Percentiles rank a stretch among this genome's conserved stretches.
phyloP scores from a whole-genome alignment of 2,113 vertebrate genomes.

The Platysternon megacephalum region DNA sequence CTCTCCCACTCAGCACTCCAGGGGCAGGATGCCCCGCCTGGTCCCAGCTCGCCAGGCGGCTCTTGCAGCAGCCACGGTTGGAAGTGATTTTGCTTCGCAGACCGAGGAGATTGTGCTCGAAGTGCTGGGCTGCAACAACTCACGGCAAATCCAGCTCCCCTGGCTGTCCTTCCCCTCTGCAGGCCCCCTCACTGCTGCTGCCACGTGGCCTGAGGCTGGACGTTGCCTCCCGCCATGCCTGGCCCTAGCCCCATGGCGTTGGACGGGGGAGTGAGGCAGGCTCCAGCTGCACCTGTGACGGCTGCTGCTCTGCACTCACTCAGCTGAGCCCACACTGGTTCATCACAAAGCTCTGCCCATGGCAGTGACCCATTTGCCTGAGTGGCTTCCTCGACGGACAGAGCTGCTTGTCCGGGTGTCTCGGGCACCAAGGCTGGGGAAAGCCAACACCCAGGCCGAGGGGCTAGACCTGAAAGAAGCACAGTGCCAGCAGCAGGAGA shows the following conservation, averaged over 20 bases:
- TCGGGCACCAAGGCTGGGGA: no score
- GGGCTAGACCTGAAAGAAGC: no score
- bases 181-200: neutral
- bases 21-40: neutral
- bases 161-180: neutral
- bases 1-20: accelerated
- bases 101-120: neutral
- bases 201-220: neutral
- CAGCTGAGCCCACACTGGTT: neutral
- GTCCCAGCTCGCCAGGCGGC: neutral
- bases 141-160: neutral
- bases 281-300: no score
- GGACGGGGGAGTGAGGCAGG: no score
- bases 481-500: no score
- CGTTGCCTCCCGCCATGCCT: neutral
- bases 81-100: neutral
- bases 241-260: neutral
- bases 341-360: neutral
- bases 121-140: neutral
- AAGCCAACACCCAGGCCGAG: no score
- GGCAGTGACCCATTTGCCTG: neutral
- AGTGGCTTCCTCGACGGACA: no score
- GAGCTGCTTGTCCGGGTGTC: no score
- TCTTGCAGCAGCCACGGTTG: accelerated
- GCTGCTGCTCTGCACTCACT: neutral